Evolutionary conservation across 2,888 invertebrate genomes (phyloP).

Genomic region (Phania funesta): DNA sequence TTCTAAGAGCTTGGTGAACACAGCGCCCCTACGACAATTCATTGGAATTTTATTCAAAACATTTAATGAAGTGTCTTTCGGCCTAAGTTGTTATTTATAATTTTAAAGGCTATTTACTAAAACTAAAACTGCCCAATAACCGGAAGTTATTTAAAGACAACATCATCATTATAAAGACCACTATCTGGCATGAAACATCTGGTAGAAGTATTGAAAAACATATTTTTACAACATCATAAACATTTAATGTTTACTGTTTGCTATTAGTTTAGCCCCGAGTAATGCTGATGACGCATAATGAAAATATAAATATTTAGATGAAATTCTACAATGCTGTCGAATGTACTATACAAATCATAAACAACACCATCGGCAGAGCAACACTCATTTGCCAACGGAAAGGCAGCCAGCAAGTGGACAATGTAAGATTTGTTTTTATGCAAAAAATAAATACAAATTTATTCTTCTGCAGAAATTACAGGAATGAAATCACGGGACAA

Average conservation of each 20-base stretch:
- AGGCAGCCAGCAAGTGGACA: slow-evolving; percentile 11
- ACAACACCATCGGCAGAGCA: slow-evolving; percentile 1
- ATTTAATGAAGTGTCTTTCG: no score
- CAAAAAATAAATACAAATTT: slow-evolving; percentile 5
- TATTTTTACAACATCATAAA: slow-evolving; percentile 42
- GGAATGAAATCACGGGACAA: background rate
- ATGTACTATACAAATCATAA: background rate
- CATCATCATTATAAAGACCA: background rate
- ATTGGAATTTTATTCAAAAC: no score
- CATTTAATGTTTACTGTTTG: slow-evolving; percentile 43
- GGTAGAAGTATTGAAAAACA: slow-evolving; percentile 1
- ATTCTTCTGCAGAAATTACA: background rate
- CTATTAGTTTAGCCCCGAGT: slow-evolving; percentile 36
- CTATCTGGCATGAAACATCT: background rate
- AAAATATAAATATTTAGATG: slow-evolving; percentile 47
- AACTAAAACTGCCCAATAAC: slow-evolving; percentile 13
- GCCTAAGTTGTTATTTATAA: no score
- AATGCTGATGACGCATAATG: slow-evolving; percentile 57
- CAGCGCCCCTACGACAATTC: no score
- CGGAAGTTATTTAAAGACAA: slow-evolving; percentile 33
- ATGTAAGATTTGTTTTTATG: slow-evolving; percentile 12
- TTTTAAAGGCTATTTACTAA: no score
- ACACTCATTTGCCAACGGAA: slow-evolving; percentile 12
- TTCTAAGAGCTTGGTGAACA: no score
- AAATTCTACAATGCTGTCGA: slow-evolving; percentile 9